A percentile compares a stretch with the other conserved stretches of the same genome.
These are phyloP conservation scores for Tillus elongatus DNA, from an alignment of 2,888 invertebrate species.

Conservation along the genomic window DNA sequence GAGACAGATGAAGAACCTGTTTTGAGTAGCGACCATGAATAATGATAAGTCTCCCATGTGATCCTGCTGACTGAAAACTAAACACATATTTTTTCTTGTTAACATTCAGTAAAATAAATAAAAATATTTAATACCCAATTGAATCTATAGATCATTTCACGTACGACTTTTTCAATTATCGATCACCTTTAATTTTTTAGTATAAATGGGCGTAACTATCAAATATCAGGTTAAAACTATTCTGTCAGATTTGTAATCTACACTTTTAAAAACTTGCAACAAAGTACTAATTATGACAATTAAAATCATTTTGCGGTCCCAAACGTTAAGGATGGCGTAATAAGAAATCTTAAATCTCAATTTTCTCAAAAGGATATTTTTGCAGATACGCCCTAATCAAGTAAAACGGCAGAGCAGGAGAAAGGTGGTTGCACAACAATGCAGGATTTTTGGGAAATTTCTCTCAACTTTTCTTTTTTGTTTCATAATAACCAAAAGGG, in stretches of 20 bases:
- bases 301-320: constrained; percentile 1
- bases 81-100: not conserved
- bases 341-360: constrained; percentile 1
- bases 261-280: not conserved
- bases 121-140: not conserved
- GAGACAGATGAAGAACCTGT: not conserved
- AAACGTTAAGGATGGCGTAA: constrained; percentile 1
- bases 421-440: too few relatives aligned
- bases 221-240: constrained; percentile 3
- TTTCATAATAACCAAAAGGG: too few relatives aligned
- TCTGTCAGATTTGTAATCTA: not conserved
- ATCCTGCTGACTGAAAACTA: not conserved
- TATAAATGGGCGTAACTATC: constrained; percentile 2
- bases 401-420: not conserved
- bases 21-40: not conserved
- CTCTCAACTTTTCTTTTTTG: too few relatives aligned
- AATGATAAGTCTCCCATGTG: not conserved
- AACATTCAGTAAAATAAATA: not conserved
- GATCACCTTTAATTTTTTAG: constrained; percentile 1
- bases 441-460: too few relatives aligned
- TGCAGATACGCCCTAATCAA: not conserved
- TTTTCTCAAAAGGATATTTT: constrained; percentile 4
- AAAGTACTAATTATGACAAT: not conserved
- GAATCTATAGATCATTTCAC: constrained; percentile 1
- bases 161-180: not conserved